These are phyloP conservation scores for Syngnathus acus DNA, from an alignment of 2,797 vertebrate species.

Conservation along the genomic window DNA sequence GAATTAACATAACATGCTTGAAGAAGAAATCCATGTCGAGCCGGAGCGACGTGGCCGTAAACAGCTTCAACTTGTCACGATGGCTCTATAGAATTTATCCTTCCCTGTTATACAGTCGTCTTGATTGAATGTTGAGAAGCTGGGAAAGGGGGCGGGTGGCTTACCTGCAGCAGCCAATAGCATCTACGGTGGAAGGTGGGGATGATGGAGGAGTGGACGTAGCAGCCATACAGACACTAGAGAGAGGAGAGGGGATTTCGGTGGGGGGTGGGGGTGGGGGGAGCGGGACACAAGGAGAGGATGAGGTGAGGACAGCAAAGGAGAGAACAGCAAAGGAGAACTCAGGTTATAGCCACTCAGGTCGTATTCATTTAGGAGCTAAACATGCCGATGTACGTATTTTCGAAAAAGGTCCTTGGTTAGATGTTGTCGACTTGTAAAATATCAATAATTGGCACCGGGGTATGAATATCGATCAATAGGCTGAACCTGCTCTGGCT, in stretches of 20 bases:
- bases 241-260: slow-evolving; percentile 22
- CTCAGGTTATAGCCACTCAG: slow-evolving; percentile 62
- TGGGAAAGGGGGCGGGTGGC: slow-evolving; percentile 34
- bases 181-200: slow-evolving; percentile 96
- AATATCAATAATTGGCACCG: slow-evolving; percentile 3
- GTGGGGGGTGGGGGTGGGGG: slow-evolving; percentile 21
- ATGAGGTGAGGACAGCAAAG: slow-evolving; percentile 18
- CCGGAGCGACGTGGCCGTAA: slow-evolving; percentile 2
- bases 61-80: neutral
- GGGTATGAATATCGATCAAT: slow-evolving; percentile 5
- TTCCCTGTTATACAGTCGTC: neutral
- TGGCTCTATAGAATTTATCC: neutral
- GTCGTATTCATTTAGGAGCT: slow-evolving; percentile 34
- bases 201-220: slow-evolving; percentile 99
- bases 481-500: slow-evolving; percentile 5
- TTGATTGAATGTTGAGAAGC: slow-evolving; percentile 13
- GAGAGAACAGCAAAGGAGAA: slow-evolving; percentile 57
- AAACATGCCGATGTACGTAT: neutral
- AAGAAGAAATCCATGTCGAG: neutral
- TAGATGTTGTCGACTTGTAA: neutral
- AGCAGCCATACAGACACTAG: slow-evolving; percentile 98
- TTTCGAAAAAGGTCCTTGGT: neutral
- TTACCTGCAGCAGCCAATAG: slow-evolving; percentile 80
- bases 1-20: neutral
- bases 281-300: slow-evolving; percentile 28